Conservation (phyloP, 2,113 vertebrate genomes). For the Tichodroma muraria region DNA sequence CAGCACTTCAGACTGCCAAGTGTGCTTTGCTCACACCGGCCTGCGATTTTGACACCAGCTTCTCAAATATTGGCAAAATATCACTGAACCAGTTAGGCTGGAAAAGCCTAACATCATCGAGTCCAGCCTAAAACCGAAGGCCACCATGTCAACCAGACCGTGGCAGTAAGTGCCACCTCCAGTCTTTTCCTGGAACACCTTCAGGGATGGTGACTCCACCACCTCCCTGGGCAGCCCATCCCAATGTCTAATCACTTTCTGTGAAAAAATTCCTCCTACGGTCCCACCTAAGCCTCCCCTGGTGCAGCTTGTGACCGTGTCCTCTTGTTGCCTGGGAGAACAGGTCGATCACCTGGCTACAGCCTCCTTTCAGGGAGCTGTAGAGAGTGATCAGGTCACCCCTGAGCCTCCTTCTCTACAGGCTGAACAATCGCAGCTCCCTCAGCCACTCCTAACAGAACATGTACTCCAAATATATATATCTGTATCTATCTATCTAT, state of each 20-base stretch:
- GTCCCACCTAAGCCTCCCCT: neutral
- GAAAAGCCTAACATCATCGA: neutral
- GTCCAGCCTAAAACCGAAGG: neutral
- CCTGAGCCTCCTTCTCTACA: neutral
- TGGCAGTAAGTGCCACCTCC: neutral
- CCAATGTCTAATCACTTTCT: neutral
- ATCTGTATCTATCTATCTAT: neutral
- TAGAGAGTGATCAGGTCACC: too few species aligned
- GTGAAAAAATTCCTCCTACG: neutral
- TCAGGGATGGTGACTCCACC: neutral
- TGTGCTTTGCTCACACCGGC: neutral
- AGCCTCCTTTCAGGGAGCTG: neutral
- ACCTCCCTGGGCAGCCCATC: neutral
- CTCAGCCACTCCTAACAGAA: neutral
- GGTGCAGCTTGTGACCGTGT: too few species aligned
- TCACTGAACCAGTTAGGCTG: neutral
- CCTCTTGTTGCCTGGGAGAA: neutral
- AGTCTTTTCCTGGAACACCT: neutral
- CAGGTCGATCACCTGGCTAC: too few species aligned
- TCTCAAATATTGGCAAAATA: neutral
- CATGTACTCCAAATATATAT: neutral
- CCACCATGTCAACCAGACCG: neutral
- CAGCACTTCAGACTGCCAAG: too few species aligned
- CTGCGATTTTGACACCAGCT: neutral
- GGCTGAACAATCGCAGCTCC: neutral